Evolutionary conservation across 1,140 invertebrate species (phyloP), one percentile per base, ranked within the genome.

Genomic region (Drosophila teissieri): DNA sequence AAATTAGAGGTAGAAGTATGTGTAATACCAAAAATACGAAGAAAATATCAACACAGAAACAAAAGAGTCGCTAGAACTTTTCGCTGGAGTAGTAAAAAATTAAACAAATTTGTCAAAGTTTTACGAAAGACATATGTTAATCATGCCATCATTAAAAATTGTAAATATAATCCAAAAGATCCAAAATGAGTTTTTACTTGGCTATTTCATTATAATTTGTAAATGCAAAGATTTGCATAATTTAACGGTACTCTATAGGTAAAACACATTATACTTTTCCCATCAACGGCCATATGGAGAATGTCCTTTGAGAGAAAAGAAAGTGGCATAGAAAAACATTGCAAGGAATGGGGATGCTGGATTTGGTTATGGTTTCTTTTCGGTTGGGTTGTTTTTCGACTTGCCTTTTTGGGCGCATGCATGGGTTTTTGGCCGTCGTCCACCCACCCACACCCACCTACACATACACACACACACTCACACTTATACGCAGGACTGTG

Each of bases 91-190:
- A 63, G 53, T 60, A 7, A 34, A 56, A 46, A 48, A 39, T 46
- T 12, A 15, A 31, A 27, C 15, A 69, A 17, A 22, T 46, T 24
- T 17, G 11, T 45, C 27, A 12, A 37, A 19, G 31, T 39, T 36
- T 15, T 40, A 14, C 12, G 63, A 44, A 42, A 45, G 10, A 37
- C 22, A 22, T 53, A 44, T 31, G 60, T 19, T 37, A 45, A 19
- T 45, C 40, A 69, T 65, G 62, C 62, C 65, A 67, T 69, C 31
- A 56, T 55, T 69, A 56, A 67, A 67, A 31, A 56, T 19, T 70
- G 51, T 70, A 54, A 40, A 70, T 70, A 55, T 69, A 49, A 34
- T 27, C 17, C 10, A 48, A 45, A 24, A 17, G 34, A 55, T 49
- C 39, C 8, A 12, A n/a, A 27, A 7, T 27, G 11, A 6, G 12